Percentiles rank a stretch among this genome's conserved stretches.
Conservation (phyloP, 2,113 vertebrate genomes). For the Pangasianodon gigas region DNA sequence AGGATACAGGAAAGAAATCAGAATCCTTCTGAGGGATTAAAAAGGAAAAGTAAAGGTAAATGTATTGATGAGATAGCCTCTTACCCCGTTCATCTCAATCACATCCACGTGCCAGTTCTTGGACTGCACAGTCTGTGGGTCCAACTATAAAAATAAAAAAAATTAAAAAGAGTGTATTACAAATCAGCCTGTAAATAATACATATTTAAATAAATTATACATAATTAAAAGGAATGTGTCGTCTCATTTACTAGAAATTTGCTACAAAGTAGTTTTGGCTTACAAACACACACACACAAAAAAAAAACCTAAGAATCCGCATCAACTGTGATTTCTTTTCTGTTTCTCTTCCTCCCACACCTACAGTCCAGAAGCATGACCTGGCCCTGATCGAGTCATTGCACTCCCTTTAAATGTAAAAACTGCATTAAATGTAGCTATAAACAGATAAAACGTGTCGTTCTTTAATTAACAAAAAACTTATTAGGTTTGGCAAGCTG, state of each 20-base stretch:
- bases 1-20: constrained; percentile 16
- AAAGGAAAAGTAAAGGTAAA: background rate
- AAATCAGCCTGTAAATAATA: too few relatives aligned
- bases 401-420: background rate
- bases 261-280: too few relatives aligned
- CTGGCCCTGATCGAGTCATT: background rate
- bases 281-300: background rate
- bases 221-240: too few relatives aligned
- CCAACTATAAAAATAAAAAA: constrained; percentile 79
- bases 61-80: background rate
- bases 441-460: background rate
- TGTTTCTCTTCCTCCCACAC: background rate
- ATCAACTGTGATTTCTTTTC: too few relatives aligned
- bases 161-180: too few relatives aligned
- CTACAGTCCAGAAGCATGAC: background rate
- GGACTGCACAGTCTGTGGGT: constrained; percentile 92
- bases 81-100: constrained; percentile 99
- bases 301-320: too few relatives aligned
- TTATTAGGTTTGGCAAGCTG: too few relatives aligned
- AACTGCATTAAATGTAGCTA: background rate
- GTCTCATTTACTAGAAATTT: too few relatives aligned
- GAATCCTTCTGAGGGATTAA: background rate
- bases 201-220: too few relatives aligned
- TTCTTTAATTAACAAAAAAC: too few relatives aligned
- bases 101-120: constrained; percentile 98